These are phyloP conservation scores for Echiichthys vipera DNA, from an alignment of 2,797 vertebrate genomes.

Conservation along the genomic window DNA sequence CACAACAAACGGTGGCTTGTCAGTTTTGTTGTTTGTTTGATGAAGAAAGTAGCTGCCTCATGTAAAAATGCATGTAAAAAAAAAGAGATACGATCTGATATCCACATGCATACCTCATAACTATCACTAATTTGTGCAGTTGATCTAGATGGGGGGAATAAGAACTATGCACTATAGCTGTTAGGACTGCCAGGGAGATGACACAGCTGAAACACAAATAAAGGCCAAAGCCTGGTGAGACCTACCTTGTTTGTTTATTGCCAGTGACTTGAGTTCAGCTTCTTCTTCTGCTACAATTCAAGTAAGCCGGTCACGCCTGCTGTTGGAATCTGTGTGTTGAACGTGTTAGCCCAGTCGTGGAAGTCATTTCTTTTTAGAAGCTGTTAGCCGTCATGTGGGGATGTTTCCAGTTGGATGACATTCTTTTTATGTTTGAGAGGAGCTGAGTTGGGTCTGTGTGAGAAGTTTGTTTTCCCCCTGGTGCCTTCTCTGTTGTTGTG, in stretches of 20 bases:
- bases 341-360: conserved; percentile 33
- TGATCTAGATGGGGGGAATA: conserved; percentile 30
- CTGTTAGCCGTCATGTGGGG: conserved; percentile 1
- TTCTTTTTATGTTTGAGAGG: conserved; percentile 60
- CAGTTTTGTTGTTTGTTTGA: conserved; percentile 26
- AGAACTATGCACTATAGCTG: conserved; percentile 68
- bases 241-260: conserved; percentile 50
- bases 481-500: conserved; percentile 75
- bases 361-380: conserved; percentile 28
- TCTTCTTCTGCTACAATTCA: not conserved
- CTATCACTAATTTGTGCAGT: conserved; percentile 15
- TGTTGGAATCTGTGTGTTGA: conserved; percentile 31
- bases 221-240: conserved; percentile 37
- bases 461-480: conserved; percentile 28
- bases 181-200: conserved; percentile 47
- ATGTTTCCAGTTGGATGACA: conserved; percentile 58
- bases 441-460: conserved; percentile 18
- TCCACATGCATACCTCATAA: conserved; percentile 25
- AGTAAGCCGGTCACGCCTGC: conserved; percentile 28
- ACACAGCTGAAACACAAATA: conserved; percentile 22
- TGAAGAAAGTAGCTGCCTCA: conserved; percentile 20
- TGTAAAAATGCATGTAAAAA: not conserved
- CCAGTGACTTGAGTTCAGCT: conserved; percentile 30
- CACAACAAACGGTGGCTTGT: conserved; percentile 32
- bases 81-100: not conserved